Conservation (phyloP, 1,140 invertebrate species). For the Wiebesia pumilae region DNA sequence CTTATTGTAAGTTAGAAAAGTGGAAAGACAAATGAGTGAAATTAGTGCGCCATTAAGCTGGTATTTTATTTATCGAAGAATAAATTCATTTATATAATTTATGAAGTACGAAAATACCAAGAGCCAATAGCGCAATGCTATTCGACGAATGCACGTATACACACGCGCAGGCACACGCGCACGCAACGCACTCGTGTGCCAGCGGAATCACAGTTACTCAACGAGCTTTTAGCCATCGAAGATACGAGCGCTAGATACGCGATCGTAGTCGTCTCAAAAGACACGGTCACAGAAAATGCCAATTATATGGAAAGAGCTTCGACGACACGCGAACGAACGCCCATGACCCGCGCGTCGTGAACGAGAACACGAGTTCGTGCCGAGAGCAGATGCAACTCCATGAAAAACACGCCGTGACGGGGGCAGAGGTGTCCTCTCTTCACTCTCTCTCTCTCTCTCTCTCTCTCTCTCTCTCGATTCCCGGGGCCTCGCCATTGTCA, state of each 20-base stretch:
- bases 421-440: too few relatives aligned
- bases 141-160: not conserved
- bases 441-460: too few relatives aligned
- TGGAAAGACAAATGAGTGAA: not conserved
- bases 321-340: not conserved
- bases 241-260: not conserved
- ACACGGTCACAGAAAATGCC: not conserved
- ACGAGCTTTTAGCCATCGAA: not conserved
- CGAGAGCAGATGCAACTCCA: not conserved
- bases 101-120: not conserved
- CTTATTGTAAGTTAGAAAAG: not conserved
- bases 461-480: too few relatives aligned
- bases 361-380: not conserved
- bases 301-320: not conserved
- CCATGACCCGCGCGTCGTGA: not conserved
- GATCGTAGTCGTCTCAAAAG: not conserved
- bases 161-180: not conserved
- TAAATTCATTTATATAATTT: not conserved
- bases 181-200: not conserved
- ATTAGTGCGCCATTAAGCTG: not conserved
- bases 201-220: not conserved
- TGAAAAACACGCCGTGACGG: not conserved
- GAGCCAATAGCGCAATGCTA: not conserved
- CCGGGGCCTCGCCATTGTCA: too few relatives aligned
- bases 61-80: not conserved